These are phyloP conservation scores for Ligdia adustata DNA, from an alignment of 2,888 invertebrate genomes.

Conservation along the genomic window DNA sequence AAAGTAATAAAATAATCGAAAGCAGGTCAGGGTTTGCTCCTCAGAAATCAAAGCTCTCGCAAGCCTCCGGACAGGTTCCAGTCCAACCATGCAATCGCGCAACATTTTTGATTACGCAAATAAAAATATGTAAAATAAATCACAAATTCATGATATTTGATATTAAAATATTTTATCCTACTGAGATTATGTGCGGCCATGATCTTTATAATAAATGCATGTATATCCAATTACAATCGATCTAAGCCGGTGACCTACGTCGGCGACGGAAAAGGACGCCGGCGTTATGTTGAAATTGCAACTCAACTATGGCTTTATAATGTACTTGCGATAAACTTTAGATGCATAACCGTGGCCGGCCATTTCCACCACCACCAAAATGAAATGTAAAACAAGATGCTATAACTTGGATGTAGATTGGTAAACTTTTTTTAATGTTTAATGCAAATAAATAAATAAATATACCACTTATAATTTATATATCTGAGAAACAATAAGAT, in stretches of 20 bases:
- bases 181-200: slow-evolving; percentile 32
- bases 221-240: slow-evolving; percentile 46
- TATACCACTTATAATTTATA: no score
- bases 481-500: no score
- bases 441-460: no score
- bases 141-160: slow-evolving; percentile 8
- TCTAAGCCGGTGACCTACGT: slow-evolving; percentile 28
- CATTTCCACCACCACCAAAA: not conserved
- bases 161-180: slow-evolving; percentile 22
- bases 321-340: slow-evolving; percentile 4
- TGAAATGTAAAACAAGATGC: no score
- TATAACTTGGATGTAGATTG: no score
- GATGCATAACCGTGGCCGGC: not conserved
- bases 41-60: slow-evolving; percentile 49
- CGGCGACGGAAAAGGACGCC: slow-evolving; percentile 24
- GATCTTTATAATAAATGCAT: slow-evolving; percentile 39
- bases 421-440: no score
- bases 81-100: slow-evolving; percentile 56
- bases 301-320: slow-evolving; percentile 12
- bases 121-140: slow-evolving; percentile 47
- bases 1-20: slow-evolving; percentile 40
- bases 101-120: slow-evolving; percentile 57
- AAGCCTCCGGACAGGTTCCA: slow-evolving; percentile 58
- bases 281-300: slow-evolving; percentile 19
- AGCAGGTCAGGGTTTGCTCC: slow-evolving; percentile 72